phyloP scores from a whole-genome alignment of 2,888 invertebrate species.

The Corythucha ciliata region DNA sequence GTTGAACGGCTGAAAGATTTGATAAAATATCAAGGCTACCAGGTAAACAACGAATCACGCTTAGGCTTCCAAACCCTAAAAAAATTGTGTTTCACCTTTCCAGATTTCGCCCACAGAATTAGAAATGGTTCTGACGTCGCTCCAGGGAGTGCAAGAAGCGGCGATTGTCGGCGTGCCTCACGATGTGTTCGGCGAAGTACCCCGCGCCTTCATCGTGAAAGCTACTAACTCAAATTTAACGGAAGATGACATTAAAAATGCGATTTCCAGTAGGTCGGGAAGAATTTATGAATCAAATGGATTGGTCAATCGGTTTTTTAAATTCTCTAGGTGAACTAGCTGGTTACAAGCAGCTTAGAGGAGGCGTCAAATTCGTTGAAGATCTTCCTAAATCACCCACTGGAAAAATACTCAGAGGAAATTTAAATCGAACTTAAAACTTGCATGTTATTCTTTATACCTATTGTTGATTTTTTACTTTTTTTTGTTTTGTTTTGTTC shows the following conservation, averaged over 20 bases:
- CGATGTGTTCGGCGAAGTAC: slow-evolving; percentile 62
- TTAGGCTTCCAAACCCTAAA: no score
- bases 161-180: slow-evolving; percentile 75
- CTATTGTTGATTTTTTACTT: no score
- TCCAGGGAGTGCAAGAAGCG: slow-evolving; percentile 61
- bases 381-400: slow-evolving; percentile 66
- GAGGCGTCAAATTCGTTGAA: slow-evolving; percentile 61
- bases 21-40: slow-evolving; percentile 80
- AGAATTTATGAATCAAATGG: neutral
- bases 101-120: slow-evolving; percentile 83
- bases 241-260: no score
- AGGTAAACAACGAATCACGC: slow-evolving; percentile 40
- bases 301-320: slow-evolving; percentile 3
- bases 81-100: neutral
- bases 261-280: no score
- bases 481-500: no score
- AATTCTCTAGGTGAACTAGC: slow-evolving; percentile 51
- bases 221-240: no score
- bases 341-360: slow-evolving; percentile 61
- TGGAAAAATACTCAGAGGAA: no score
- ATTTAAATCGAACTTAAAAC: no score
- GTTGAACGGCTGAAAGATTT: slow-evolving; percentile 81
- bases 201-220: slow-evolving; percentile 63
- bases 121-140: slow-evolving; percentile 64
- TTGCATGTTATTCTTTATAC: no score